These are phyloP conservation scores for Sebastes cheni DNA, from an alignment of 2,797 vertebrate species.

Conservation along the genomic window DNA sequence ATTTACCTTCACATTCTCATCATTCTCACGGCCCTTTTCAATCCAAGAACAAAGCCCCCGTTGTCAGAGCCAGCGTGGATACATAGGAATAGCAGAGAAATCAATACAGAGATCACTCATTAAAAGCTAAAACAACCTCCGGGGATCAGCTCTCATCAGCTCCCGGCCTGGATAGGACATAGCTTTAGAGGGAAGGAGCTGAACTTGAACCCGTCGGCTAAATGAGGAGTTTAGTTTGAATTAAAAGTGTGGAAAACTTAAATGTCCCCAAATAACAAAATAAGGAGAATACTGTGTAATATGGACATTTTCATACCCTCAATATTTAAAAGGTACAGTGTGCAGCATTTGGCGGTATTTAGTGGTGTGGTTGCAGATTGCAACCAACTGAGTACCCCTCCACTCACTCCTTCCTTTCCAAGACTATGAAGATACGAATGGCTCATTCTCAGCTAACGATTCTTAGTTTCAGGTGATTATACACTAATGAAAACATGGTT, in stretches of 20 bases:
- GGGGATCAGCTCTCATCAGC: constrained; percentile 35
- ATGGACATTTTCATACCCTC: background rate
- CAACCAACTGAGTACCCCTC: too few relatives aligned
- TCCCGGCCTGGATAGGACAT: background rate
- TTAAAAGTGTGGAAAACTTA: background rate
- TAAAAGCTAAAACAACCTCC: constrained; percentile 46
- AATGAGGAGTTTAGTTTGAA: background rate
- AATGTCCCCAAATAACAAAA: background rate
- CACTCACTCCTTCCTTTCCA: too few relatives aligned
- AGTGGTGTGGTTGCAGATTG: too few relatives aligned
- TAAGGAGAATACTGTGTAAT: background rate
- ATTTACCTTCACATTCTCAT: constrained; percentile 48
- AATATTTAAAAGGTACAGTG: background rate
- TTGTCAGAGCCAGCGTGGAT: constrained; percentile 39
- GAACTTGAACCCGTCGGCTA: background rate
- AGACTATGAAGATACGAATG: too few relatives aligned
- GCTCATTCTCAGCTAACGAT: too few relatives aligned
- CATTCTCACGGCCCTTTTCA: constrained; percentile 35
- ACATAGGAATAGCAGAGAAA: constrained; percentile 46
- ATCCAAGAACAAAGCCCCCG: constrained; percentile 50
- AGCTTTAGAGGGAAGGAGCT: constrained; percentile 4
- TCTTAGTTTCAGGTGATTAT: too few relatives aligned
- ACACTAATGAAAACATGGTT: too few relatives aligned
- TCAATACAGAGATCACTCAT: constrained; percentile 69
- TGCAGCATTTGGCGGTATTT: too few relatives aligned